phyloP scores from a whole-genome alignment of 2,888 invertebrate genomes.

The Aspidiotus destructor region DNA sequence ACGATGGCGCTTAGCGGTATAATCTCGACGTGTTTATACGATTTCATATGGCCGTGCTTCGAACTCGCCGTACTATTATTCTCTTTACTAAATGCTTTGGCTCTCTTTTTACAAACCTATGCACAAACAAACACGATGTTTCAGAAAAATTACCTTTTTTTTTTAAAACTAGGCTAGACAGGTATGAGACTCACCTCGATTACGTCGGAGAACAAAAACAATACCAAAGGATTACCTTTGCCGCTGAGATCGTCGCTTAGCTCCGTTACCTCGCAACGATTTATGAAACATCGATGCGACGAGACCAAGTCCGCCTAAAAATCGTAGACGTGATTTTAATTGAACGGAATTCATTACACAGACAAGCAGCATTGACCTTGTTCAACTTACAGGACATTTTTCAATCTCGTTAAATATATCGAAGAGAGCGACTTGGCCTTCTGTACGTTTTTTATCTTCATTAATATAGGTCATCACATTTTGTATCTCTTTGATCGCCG shows the following conservation, averaged over 20 bases:
- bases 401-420: constrained; percentile 97
- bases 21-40: constrained; percentile 82
- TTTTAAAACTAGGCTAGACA: not conserved
- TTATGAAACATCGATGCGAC: constrained; percentile 80
- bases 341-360: not conserved
- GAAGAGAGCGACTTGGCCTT: constrained; percentile 89
- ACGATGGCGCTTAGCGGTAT: constrained; percentile 81
- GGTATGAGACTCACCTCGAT: constrained; percentile 65
- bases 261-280: constrained; percentile 80
- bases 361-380: not conserved
- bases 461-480: constrained; percentile 94
- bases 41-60: constrained; percentile 52
- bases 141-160: not conserved
- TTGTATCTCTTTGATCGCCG: constrained; percentile 75
- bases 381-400: constrained; percentile 74
- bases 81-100: constrained; percentile 51
- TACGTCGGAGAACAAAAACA: constrained; percentile 89
- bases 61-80: constrained; percentile 58
- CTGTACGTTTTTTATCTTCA: constrained; percentile 93
- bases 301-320: constrained; percentile 77
- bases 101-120: constrained; percentile 55
- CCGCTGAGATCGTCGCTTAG: constrained; percentile 72
- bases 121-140: constrained; percentile 8
- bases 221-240: constrained; percentile 71
- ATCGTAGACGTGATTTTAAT: constrained; percentile 21